Base-by-base conservation (phyloP, 2,113 vertebrate genomes). In the Eptesicus fuscus region DNA sequence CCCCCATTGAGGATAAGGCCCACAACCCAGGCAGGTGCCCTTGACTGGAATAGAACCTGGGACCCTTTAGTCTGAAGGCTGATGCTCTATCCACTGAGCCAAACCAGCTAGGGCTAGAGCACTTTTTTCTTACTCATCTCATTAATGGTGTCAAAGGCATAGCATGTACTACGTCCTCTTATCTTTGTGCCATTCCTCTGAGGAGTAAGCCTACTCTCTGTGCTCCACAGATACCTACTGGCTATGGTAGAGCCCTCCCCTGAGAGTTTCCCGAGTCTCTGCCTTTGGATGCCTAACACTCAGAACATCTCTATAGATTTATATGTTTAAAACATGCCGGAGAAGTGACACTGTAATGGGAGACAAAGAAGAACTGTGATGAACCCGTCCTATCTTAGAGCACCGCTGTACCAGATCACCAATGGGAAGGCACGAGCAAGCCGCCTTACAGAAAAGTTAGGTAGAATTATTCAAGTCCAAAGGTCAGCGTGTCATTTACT, bases 351-450 rank as follows among this genome's bases (percentile, higher is more conserved):
- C 20, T 47, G 0, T n/a, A 56, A 49, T 70, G 2, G 23, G 42
- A 30, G 40, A 65, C 14, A 74, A 79, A 79, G 35, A 65, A 59
- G 35, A 73, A 69, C 78, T 61, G 61, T 40, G 49, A 71, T 40
- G 78, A 86, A 30, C 9, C 17, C 84, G 13, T 51, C 20, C 42
- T 35, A 87, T 25, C n/a, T 79, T 73, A 86, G 93, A 86, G 74
- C 4, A n/a, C 9, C 10, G 61, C 25, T 51, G 44, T 3, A 47
- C n/a, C 22, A 13, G 1, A 47, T 40, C 22, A 28, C 37, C 70
- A 49, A 88, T 25, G 23, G 30, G 32, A 78, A 85, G 7, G 7
- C 13, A 23, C 37, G n/a, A 37, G 73, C 14, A 47, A 32, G 4
- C 49, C 37, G 73, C 25, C 18, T 5, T 63, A 49, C 18, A 76